phyloP scores from a whole-genome alignment of 2,797 vertebrate genomes.

The Rallus crepitans region DNA sequence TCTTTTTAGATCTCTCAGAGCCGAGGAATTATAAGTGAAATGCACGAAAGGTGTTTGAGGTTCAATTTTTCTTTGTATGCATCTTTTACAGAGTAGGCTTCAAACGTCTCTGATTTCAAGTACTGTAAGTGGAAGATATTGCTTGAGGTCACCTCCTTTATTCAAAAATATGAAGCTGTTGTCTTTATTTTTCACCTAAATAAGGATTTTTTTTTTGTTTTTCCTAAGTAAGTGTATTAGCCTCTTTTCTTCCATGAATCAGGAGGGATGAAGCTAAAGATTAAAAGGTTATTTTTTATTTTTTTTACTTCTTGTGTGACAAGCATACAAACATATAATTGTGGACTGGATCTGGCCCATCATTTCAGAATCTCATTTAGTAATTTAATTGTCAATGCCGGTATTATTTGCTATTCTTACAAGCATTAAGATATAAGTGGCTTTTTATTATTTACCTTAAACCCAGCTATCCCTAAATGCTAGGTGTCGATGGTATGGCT shows the following conservation, averaged over 20 bases:
- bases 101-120: background rate
- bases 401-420: conserved; percentile 9
- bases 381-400: conserved; percentile 16
- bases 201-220: background rate
- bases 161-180: conserved; percentile 15
- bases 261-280: background rate
- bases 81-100: conserved; percentile 34
- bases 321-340: background rate
- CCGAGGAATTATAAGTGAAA: conserved; percentile 50
- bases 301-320: background rate
- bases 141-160: conserved; percentile 27
- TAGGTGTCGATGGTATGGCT: conserved; percentile 10
- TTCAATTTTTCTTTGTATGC: conserved; percentile 52
- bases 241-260: background rate
- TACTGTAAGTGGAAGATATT: conserved; percentile 20
- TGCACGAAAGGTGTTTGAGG: conserved; percentile 57
- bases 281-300: background rate
- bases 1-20: conserved; percentile 63
- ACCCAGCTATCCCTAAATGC: background rate
- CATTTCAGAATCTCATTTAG: background rate
- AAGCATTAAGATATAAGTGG: background rate
- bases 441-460: conserved; percentile 49
- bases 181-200: conserved; percentile 14
- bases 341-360: conserved; percentile 5
- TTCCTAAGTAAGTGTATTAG: background rate